Conservation (phyloP, 2,888 invertebrate species). For the Temnothorax ravouxi region DNA sequence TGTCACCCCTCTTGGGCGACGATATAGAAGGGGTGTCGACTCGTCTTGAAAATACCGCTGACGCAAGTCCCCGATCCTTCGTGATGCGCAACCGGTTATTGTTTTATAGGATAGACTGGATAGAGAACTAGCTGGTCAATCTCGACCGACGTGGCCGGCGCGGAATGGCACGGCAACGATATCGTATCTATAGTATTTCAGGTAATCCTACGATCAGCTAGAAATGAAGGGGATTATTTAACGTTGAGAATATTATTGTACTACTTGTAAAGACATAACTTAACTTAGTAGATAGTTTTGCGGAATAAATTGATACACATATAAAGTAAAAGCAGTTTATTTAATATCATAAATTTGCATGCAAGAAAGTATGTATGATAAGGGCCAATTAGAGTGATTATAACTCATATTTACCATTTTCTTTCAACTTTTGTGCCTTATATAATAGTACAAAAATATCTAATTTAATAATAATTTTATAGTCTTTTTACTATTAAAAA, state of each 20-base stretch:
- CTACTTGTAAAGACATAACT: not conserved
- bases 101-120: slow-evolving; percentile 5
- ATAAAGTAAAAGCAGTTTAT: not conserved
- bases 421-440: not conserved
- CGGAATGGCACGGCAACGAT: not conserved
- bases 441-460: not conserved
- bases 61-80: slow-evolving; percentile 2
- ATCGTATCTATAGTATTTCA: slow-evolving; percentile 3
- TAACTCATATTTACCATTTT: not conserved
- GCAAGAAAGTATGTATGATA: not conserved
- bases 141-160: not conserved
- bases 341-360: not conserved
- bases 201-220: not conserved
- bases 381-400: not conserved
- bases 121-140: not conserved
- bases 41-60: slow-evolving; percentile 43
- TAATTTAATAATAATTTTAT: not conserved
- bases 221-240: slow-evolving; percentile 24
- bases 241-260: not conserved
- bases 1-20: slow-evolving; percentile 25
- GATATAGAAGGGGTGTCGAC: not conserved
- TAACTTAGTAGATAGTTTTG: not conserved
- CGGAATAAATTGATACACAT: not conserved
- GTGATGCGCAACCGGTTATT: slow-evolving; percentile 16
- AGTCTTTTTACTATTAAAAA: not conserved